Conservation (phyloP, 2,797 vertebrate species). For the Glyptemys insculpta region DNA sequence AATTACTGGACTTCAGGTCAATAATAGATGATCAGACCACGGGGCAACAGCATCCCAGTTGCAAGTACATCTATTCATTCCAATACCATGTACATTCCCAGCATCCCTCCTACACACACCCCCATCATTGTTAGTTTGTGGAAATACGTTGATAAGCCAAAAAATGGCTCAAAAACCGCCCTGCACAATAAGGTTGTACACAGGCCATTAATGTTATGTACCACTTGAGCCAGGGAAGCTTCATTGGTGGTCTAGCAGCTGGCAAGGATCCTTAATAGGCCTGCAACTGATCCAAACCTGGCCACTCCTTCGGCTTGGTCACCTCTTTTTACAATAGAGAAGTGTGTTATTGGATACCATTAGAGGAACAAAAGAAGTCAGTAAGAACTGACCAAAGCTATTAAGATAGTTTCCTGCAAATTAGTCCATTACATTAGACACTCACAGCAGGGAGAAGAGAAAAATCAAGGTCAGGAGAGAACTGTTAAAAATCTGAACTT, state of each 20-base stretch:
- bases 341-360: not conserved
- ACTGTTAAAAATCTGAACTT: not conserved
- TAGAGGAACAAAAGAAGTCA: not conserved
- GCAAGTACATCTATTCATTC: not conserved
- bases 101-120: too few species aligned
- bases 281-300: not conserved
- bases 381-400: not conserved
- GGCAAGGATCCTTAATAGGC: not conserved
- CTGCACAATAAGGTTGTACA: not conserved
- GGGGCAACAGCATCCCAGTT: not conserved
- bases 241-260: slow-evolving; percentile 22
- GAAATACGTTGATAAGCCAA: too few species aligned
- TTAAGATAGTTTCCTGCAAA: too few species aligned
- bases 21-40: not conserved
- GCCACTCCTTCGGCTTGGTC: not conserved
- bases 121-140: not conserved
- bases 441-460: not conserved
- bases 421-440: too few species aligned
- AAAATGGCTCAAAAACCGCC: not conserved
- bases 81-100: not conserved
- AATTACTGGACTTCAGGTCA: not conserved
- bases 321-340: not conserved
- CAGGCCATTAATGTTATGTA: not conserved
- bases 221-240: not conserved
- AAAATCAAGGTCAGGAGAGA: not conserved